phyloP scores from a whole-genome alignment of 2,113 vertebrate species.

The Microtus richardsoni region DNA sequence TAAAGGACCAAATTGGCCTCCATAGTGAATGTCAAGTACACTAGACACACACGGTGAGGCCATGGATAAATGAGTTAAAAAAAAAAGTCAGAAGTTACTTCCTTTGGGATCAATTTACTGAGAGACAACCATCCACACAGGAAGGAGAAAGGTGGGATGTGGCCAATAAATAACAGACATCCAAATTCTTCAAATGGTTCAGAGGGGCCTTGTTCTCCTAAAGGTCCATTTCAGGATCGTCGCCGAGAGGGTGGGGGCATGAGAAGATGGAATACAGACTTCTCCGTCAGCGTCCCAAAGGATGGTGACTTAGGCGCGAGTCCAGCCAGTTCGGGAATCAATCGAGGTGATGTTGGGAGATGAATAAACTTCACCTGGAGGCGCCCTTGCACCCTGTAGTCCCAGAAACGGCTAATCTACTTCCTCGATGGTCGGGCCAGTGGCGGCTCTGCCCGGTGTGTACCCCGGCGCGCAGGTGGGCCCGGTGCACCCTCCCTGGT shows the following conservation, averaged over 20 bases:
- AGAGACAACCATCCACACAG: conserved; percentile 56
- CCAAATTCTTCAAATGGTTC: conserved; percentile 59
- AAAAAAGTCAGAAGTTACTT: conserved; percentile 39
- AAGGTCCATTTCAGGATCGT: conserved; percentile 50
- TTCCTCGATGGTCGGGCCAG: conserved; percentile 80
- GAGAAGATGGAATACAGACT: conserved; percentile 28
- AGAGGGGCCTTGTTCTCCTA: conserved; percentile 54
- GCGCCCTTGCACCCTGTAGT: conserved; percentile 49
- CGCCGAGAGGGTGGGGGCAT: background rate
- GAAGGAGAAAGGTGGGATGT: conserved; percentile 21
- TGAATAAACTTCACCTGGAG: conserved; percentile 46
- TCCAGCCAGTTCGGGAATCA: conserved; percentile 53
- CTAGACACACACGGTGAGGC: background rate
- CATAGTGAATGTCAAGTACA: background rate
- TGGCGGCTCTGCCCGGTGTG: conserved; percentile 54
- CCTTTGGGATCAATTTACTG: conserved; percentile 78
- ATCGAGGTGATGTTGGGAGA: conserved; percentile 30
- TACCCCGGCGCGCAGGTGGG: conserved; percentile 86
- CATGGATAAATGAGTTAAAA: background rate
- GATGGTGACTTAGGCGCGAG: background rate
- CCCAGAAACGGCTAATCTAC: conserved; percentile 69
- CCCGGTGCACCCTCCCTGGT: conserved; percentile 87
- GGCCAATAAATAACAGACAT: conserved; percentile 71
- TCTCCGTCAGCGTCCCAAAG: conserved; percentile 36
- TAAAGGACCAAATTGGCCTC: background rate